Base-by-base conservation (phyloP, 2,113 vertebrate species). In the Henicopernis longicauda region DNA sequence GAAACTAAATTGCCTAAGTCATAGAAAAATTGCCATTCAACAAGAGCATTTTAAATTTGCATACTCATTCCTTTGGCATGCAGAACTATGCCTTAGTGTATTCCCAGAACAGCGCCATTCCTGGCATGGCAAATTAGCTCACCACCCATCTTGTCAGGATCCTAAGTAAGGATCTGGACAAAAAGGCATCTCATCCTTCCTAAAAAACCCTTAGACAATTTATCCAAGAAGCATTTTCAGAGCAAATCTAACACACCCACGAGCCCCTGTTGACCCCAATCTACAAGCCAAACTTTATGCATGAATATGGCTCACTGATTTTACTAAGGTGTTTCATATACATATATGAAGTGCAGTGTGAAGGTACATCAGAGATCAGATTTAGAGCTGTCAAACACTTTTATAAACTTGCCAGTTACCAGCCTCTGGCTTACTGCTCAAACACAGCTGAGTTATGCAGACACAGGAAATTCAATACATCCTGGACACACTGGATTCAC, bases 271-370 rank as follows among this genome's bases (percentile, higher is more conserved):
- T 80, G 84, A 94, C 42, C 49, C 15, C 54, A 62, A 87, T 32
- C 34, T 73, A 82, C 49, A 90, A 90, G 25, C 0, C 4, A 91
- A 94, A 86, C 22, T 63, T 91, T 66, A 65, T 88, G 74, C 7
- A 13, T 66, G 74, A 80, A 29, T 73, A 90, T 83, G 67, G 92
- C 62, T 96, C 69, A 67, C 84, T 90, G 87, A 85, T 85, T 96
- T 94, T 93, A 82, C 78, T 44, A 86, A 91, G 93, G 93, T 96
- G 93, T 96, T 97, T 96, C 93, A 93, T 93, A 94, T 91, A 82
- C 40, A 23, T 44, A n/a, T 69, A 95, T 86, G 84, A 96, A 95
- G 55, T 89, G 83, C 95, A 96, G 82, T 65, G 90, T 89, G 78
- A 94, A 61, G 66, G 63, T 57, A 77, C 61, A 82, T 90, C 82